A percentile compares a stretch with the other conserved stretches of the same genome.
Evolutionary conservation across 2,888 invertebrate species (phyloP).

Genomic region (Ceratothoa steindachneri): DNA sequence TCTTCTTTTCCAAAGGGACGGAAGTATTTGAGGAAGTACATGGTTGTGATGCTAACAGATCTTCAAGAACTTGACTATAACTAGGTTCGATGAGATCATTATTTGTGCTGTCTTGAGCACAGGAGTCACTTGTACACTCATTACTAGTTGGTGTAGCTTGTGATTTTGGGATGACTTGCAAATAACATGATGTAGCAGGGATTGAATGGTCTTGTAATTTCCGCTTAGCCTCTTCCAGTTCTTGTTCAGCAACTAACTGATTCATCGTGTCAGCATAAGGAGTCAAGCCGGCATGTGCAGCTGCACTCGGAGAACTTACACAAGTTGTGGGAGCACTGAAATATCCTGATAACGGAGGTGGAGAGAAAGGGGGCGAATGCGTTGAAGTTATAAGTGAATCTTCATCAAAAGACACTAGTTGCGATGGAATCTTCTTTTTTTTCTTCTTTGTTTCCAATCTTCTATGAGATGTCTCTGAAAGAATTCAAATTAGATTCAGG

Average conservation of each 20-base stretch:
- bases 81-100: not conserved
- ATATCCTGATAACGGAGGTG: conserved; percentile 51
- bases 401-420: conserved; percentile 67
- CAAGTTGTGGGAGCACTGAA: conserved; percentile 64
- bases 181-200: not conserved
- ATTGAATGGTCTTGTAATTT: not conserved
- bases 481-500: too few relatives aligned
- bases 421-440: conserved; percentile 61
- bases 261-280: conserved; percentile 38
- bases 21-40: not conserved
- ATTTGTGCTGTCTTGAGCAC: not conserved
- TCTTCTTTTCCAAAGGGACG: not conserved
- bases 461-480: too few relatives aligned
- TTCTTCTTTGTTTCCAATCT: conserved; percentile 51
- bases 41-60: not conserved
- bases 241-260: conserved; percentile 16
- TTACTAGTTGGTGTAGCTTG: not conserved
- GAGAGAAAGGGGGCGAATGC: not conserved
- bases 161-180: not conserved
- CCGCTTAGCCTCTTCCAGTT: not conserved
- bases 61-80: conserved; percentile 5
- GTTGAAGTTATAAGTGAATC: conserved; percentile 54
- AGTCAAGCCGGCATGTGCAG: conserved; percentile 16
- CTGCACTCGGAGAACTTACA: conserved; percentile 61
- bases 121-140: not conserved